phyloP scores from a whole-genome alignment of 1,140 invertebrate genomes.

The Habropoda laboriosa region DNA sequence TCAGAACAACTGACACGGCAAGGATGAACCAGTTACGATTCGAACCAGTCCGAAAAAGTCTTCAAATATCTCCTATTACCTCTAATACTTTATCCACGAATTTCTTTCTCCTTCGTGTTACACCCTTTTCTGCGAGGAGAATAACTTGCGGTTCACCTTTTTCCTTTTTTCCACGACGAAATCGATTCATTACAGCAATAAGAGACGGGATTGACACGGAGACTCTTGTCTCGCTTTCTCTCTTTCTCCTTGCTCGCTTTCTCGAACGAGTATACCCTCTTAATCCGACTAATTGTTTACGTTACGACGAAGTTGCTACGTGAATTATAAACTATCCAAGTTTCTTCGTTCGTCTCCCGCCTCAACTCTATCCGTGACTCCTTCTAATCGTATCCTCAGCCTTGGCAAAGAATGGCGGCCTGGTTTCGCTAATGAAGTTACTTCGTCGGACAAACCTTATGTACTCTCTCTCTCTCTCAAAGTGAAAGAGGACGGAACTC shows the following conservation, averaged over 20 bases:
- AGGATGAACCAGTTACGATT: background rate
- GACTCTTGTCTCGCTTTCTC: background rate
- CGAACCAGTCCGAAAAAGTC: background rate
- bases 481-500: constrained; percentile 18
- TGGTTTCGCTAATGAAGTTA: constrained; percentile 74
- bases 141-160: constrained; percentile 16
- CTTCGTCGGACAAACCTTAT: constrained; percentile 46
- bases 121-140: background rate
- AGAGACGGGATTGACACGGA: constrained; percentile 15
- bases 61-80: background rate
- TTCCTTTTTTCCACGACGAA: constrained; percentile 25
- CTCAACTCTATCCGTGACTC: constrained; percentile 42
- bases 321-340: constrained; percentile 74
- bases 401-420: constrained; percentile 68
- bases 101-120: background rate
- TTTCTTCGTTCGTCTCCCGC: constrained; percentile 23
- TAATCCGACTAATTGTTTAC: constrained; percentile 79
- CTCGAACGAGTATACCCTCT: constrained; percentile 56
- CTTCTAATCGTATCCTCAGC: constrained; percentile 69
- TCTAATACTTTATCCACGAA: background rate
- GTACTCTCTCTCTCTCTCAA: constrained; percentile 17
- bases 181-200: constrained; percentile 49
- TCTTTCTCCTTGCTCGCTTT: constrained; percentile 3
- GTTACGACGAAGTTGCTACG: constrained; percentile 73
- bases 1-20: background rate